phyloP scores from a whole-genome alignment of 2,888 invertebrate species.

The Kuschelorhynchus macadamiae region DNA sequence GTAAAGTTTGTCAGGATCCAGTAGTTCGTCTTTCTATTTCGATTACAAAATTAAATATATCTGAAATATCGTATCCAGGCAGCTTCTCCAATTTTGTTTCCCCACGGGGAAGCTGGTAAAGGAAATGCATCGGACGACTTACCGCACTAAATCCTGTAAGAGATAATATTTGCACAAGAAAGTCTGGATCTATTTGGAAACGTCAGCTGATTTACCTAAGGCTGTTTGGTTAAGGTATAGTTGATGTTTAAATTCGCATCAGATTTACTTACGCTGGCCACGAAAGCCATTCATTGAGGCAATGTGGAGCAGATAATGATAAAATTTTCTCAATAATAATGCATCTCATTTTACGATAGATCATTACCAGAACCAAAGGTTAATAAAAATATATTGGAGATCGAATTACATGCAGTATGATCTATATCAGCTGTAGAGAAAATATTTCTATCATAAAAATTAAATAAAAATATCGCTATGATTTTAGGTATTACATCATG shows the following conservation, averaged over 20 bases:
- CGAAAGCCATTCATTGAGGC: too few relatives aligned
- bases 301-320: too few relatives aligned
- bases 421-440: too few relatives aligned
- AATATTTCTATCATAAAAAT: too few relatives aligned
- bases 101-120: constrained; percentile 11
- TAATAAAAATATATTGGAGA: too few relatives aligned
- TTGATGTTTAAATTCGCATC: neutral
- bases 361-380: too few relatives aligned
- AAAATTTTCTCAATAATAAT: too few relatives aligned
- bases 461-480: too few relatives aligned
- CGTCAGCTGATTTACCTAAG: neutral
- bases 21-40: constrained; percentile 9
- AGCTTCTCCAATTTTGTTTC: constrained; percentile 22
- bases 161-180: constrained; percentile 27
- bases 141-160: constrained; percentile 29
- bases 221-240: neutral
- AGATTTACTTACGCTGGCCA: too few relatives aligned
- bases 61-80: constrained; percentile 24
- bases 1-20: constrained; percentile 2
- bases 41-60: constrained; percentile 24
- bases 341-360: too few relatives aligned
- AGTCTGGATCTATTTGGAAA: constrained; percentile 13
- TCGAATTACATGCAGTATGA: too few relatives aligned
- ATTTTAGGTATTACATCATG: too few relatives aligned
- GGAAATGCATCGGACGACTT: constrained; percentile 23